Evolutionary conservation across 2,113 vertebrate species (phyloP), one percentile per base, ranked within the genome.

Genomic region (Stegostoma tigrinum): DNA sequence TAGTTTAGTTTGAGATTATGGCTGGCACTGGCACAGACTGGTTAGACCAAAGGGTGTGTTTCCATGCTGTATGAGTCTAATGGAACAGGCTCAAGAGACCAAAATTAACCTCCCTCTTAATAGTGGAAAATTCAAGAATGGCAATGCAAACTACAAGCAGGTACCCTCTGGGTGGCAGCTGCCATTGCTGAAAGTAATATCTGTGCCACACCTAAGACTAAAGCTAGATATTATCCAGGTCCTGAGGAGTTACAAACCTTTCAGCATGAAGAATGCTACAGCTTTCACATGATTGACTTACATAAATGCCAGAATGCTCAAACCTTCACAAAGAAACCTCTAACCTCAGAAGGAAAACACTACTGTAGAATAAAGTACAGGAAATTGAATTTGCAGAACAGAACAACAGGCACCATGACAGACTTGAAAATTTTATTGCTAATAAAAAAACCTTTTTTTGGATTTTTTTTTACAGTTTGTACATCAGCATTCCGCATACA

Each of bases 391-490:
- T 66, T 38, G 34, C 5, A 66, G 66, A 8, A 10, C 38, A 61
- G 30, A 19, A 64, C 2, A 75, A 8, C 19, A 42, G 42, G 61
- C 30, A 38, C 23, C 34, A 6, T 89, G 61, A 66, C 4, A 61
- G 66, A 93, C 66, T 66, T 66, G 34, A 93, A 93, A 66, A 1
- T 23, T 91, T 93, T 93, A 93, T 93, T 93, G 67, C 89, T 91
- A 91, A 91, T 93, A 93, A 93, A 91, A 83, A 83, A 27, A 66
- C 30, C 48, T 6, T 66, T 38, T 42, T 87, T 87, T 87, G 55
- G 85, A 10, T 61, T 61, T 12, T 75, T 75, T 70, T 75, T 75
- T 93, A 93, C 89, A 93, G 87, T 93, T 93, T 93, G 38, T 93
- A 93, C 89, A 93, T 66, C 15, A 93, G 61, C 61, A 93, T 93